Percentiles rank a stretch among this genome's conserved stretches.
phyloP scores from a whole-genome alignment of 2,113 vertebrate species.

The Mustelus asterias region DNA sequence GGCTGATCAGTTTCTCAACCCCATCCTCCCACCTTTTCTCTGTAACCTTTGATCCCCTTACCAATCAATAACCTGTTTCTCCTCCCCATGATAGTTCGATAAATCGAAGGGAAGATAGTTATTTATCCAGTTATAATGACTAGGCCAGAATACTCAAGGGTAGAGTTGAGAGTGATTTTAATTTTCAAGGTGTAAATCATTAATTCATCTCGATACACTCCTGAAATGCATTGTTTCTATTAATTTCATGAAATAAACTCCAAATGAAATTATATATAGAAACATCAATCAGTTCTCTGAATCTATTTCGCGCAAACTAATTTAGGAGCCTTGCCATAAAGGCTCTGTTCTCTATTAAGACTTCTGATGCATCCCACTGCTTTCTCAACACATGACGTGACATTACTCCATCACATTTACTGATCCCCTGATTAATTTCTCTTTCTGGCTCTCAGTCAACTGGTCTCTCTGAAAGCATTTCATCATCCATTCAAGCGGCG shows the following conservation, averaged over 20 bases:
- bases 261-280: background rate
- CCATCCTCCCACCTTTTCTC: no score
- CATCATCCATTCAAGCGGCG: slow-evolving; percentile 7
- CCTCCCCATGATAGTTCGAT: background rate
- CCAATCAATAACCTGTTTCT: background rate
- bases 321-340: background rate
- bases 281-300: background rate
- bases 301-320: background rate
- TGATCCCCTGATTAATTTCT: background rate
- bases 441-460: background rate
- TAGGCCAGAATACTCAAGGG: background rate
- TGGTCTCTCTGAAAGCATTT: background rate
- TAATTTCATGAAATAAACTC: background rate
- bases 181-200: background rate
- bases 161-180: background rate
- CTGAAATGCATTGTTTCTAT: background rate
- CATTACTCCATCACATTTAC: background rate
- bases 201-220: background rate
- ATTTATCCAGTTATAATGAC: background rate
- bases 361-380: background rate
- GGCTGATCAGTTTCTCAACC: no score
- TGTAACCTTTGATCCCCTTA: no score
- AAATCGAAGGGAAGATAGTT: background rate
- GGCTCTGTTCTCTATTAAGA: background rate
- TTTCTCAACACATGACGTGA: background rate